Conservation (phyloP, 1,140 invertebrate species). For the Drosophila oshimai region DNA sequence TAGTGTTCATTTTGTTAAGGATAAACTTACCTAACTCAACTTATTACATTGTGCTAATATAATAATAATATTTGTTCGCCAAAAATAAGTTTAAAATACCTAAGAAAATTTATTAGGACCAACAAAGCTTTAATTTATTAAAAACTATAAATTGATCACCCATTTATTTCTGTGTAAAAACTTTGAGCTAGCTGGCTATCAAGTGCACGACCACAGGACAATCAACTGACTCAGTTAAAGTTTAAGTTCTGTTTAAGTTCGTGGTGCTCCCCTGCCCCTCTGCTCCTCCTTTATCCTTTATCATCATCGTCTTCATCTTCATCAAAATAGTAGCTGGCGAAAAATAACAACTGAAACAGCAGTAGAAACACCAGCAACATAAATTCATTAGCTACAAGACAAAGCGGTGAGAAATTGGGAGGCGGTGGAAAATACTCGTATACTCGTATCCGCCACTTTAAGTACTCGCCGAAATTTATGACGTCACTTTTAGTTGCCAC, state of each 20-base stretch:
- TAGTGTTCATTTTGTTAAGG: too few species aligned
- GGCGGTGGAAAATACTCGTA: background rate
- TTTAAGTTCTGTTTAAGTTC: slow-evolving; percentile 37
- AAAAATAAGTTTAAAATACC: too few species aligned
- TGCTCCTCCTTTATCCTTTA: background rate
- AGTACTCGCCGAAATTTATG: slow-evolving; percentile 70
- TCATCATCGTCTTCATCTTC: slow-evolving; percentile 4
- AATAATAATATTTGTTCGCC: too few species aligned
- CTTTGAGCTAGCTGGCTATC: background rate
- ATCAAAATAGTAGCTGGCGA: slow-evolving; percentile 24
- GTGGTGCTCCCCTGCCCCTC: too few species aligned
- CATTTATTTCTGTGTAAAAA: background rate
- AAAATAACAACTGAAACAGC: slow-evolving; percentile 19
- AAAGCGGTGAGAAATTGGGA: slow-evolving; percentile 37
- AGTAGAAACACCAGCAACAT: slow-evolving; percentile 37
- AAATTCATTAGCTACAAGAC: slow-evolving; percentile 71
- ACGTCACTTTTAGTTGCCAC: slow-evolving; percentile 64
- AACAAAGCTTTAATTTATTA: background rate
- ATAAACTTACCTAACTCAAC: too few species aligned
- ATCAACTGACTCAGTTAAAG: slow-evolving; percentile 35
- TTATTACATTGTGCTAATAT: too few species aligned
- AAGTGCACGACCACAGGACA: slow-evolving; percentile 22
- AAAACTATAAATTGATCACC: background rate
- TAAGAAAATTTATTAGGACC: too few species aligned
- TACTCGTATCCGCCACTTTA: slow-evolving; percentile 34